Base-by-base conservation (phyloP, 2,888 invertebrate species). In the Neoitamus cyanurus region DNA sequence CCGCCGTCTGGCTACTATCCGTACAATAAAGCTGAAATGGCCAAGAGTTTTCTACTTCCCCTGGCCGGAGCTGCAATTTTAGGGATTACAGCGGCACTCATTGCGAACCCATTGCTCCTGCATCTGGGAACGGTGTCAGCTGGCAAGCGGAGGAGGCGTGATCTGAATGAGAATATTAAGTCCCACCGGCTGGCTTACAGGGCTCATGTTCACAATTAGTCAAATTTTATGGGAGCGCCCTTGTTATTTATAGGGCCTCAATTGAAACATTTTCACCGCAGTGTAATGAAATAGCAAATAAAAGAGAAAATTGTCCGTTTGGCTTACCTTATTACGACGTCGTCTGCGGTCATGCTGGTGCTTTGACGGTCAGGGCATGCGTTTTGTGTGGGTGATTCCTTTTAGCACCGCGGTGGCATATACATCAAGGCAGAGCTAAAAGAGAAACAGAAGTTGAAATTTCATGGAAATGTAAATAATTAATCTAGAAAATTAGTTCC, bases 51-150 rank as follows among this genome's bases (percentile, higher is more conserved):
- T 48, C 90, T 95, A 77, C 93, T 95, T 89, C 96, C 96, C 0
- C 90, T 96, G 86, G 96, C 96, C 48, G 96, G 96, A 28, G 94
- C 96, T 70, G 96, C 96, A 0, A 92, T 97, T n/a, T 91, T 95
- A 75, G 96, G 96, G 46, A 96, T 96, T 36, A 96, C 96, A 1
- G 96, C 96, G 28, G 94, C 96, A 15, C 92, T 96, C 85, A 95
- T 95, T 83, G 93, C 93, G 87, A 96, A 96, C 91, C 96, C 97
- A 3, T 93, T 96, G 82, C 93, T 97, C 13, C 90, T 97, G 46
- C 96, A 96, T 90, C 92, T 97, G 69, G 96, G 96, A 31, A 94
- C 95, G 0, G 92, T 96, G 7, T 93, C 94, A 86, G 87, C 86
- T 89, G 20, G 73, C 25, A 73, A 46, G 28, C 46, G 58, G 13